These are phyloP conservation scores for Tapera naevia DNA, from an alignment of 2,797 vertebrate species.

Conservation along the genomic window DNA sequence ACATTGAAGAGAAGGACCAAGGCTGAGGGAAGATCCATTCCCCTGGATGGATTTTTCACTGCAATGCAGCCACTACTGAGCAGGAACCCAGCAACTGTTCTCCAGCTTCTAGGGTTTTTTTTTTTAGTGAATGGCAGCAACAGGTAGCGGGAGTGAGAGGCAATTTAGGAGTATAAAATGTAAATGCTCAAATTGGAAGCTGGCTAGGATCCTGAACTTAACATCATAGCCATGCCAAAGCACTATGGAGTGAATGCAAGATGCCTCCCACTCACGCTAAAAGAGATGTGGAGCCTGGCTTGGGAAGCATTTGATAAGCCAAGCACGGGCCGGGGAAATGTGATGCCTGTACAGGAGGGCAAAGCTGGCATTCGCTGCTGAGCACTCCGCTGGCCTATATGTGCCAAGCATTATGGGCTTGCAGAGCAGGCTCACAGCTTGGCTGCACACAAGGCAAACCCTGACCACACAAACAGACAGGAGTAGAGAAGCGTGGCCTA, in stretches of 20 bases:
- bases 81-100: not conserved
- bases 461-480: not conserved
- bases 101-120: not conserved
- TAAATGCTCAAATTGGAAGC: constrained; percentile 2
- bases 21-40: not conserved
- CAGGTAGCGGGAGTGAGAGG: constrained; percentile 5
- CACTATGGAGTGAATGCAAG: not conserved
- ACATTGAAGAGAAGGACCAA: not conserved
- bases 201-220: constrained; percentile 11
- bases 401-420: not conserved
- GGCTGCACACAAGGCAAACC: not conserved
- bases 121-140: not conserved
- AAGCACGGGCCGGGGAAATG: not conserved
- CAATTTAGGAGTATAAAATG: constrained; percentile 1
- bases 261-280: not conserved
- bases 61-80: not conserved
- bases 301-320: not conserved
- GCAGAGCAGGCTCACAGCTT: not conserved
- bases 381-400: not conserved
- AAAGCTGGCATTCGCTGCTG: not conserved
- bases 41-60: not conserved
- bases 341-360: not conserved
- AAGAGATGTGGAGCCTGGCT: not conserved
- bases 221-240: not conserved
- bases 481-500: not conserved